Percentiles rank a stretch among this genome's conserved stretches.
These are phyloP conservation scores for Zootermopsis nevadensis DNA, from an alignment of 2,888 invertebrate genomes.

Conservation along the genomic window DNA sequence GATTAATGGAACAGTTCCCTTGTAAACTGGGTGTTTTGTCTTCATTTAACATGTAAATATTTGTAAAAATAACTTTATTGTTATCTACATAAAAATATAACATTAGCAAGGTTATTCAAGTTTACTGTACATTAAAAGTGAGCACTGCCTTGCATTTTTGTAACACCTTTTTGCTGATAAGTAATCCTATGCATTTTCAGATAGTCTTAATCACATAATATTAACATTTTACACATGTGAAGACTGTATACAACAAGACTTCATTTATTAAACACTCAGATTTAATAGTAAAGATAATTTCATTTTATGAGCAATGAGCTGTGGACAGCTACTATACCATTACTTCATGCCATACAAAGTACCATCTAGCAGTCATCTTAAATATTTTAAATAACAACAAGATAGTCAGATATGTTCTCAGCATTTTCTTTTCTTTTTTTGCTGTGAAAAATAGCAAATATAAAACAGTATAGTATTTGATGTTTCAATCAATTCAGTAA, in stretches of 20 bases:
- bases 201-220: too few species aligned
- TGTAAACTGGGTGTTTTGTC: too few species aligned
- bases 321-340: neutral
- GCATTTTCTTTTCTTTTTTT: neutral
- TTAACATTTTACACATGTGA: neutral
- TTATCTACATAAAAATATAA: constrained; percentile 45
- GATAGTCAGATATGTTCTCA: constrained; percentile 27
- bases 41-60: neutral
- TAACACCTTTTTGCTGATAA: neutral
- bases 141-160: constrained; percentile 12
- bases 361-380: neutral
- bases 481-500: neutral
- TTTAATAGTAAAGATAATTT: constrained; percentile 20
- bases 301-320: constrained; percentile 30
- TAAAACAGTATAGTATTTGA: neutral
- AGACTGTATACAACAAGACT: neutral
- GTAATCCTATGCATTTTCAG: too few species aligned
- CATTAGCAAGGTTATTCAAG: constrained; percentile 29
- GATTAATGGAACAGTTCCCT: too few species aligned
- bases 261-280: neutral
- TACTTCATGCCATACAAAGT: neutral
- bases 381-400: constrained; percentile 31
- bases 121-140: constrained; percentile 39
- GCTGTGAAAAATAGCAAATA: constrained; percentile 23
- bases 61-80: constrained; percentile 42